These are phyloP conservation scores for Cataglyphis albicans DNA, from an alignment of 2,888 invertebrate genomes.

Conservation along the genomic window DNA sequence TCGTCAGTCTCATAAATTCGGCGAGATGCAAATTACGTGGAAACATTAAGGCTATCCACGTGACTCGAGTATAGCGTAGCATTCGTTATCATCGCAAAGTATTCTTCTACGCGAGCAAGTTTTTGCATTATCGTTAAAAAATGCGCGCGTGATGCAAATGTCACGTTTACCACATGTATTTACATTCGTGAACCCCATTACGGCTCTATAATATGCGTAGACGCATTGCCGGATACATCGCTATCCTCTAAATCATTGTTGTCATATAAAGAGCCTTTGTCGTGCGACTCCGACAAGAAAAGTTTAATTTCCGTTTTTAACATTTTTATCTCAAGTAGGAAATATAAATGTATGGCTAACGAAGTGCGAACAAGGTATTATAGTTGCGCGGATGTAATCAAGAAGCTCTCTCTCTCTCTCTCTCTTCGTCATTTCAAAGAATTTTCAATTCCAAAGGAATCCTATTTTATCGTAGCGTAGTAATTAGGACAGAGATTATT, in stretches of 20 bases:
- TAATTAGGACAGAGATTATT: slow-evolving; percentile 56
- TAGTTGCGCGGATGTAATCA: slow-evolving; percentile 19
- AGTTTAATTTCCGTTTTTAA: slow-evolving; percentile 18
- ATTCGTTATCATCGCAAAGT: slow-evolving; percentile 39
- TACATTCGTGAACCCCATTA: slow-evolving; percentile 46
- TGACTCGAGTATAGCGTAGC: slow-evolving; percentile 40
- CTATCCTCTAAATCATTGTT: neutral
- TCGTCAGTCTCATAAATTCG: slow-evolving; percentile 64
- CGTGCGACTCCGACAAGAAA: slow-evolving; percentile 15
- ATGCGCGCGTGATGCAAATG: slow-evolving; percentile 50
- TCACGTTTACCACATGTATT: slow-evolving; percentile 44
- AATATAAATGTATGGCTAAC: slow-evolving; percentile 17
- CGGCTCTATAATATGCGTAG: slow-evolving; percentile 30
- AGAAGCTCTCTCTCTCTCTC: neutral
- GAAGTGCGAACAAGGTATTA: neutral
- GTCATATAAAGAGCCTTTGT: slow-evolving; percentile 50
- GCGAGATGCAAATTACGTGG: slow-evolving; percentile 63
- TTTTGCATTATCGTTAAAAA: slow-evolving; percentile 73
- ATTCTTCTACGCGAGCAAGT: slow-evolving; percentile 65
- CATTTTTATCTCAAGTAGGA: slow-evolving; percentile 7
- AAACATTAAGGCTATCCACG: slow-evolving; percentile 16
- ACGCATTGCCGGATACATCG: slow-evolving; percentile 21
- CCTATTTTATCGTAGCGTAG: slow-evolving; percentile 31
- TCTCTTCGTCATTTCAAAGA: neutral
- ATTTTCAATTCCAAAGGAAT: slow-evolving; percentile 16